A percentile compares a stretch with the other conserved stretches of the same genome.
These are phyloP conservation scores for Stomatorhinus walkeri DNA, from an alignment of 2,797 vertebrate genomes.

Conservation along the genomic window DNA sequence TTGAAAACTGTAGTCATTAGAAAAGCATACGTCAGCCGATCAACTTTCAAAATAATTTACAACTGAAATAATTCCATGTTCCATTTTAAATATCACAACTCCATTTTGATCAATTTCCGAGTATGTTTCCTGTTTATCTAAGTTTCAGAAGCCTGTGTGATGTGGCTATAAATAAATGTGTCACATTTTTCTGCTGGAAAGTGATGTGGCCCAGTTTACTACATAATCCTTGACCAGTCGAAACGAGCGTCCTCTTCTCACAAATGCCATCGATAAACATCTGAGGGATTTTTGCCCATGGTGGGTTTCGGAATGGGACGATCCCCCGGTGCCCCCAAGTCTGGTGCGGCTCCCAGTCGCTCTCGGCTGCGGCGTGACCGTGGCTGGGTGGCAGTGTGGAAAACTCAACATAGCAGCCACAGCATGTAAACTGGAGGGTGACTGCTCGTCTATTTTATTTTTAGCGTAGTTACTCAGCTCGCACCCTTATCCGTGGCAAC, in stretches of 20 bases:
- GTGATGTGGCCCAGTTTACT: not conserved
- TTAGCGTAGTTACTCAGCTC: not conserved
- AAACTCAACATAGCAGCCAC: not conserved
- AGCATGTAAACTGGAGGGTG: not conserved
- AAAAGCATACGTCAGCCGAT: not conserved
- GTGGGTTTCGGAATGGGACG: not conserved
- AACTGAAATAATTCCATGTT: not conserved
- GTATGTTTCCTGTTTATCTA: not conserved
- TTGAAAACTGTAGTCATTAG: not conserved
- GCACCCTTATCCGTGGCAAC: not conserved
- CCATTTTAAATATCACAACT: not conserved
- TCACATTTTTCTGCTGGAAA: not conserved
- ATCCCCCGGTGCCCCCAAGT: not conserved
- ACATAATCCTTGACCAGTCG: not conserved
- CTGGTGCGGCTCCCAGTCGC: not conserved
- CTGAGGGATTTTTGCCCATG: not conserved
- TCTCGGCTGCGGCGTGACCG: not conserved
- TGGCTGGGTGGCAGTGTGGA: not conserved
- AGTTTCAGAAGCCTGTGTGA: not conserved
- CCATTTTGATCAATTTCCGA: not conserved
- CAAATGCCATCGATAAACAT: not conserved
- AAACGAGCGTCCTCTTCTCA: not conserved
- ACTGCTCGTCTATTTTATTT: not conserved
- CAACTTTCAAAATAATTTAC: not conserved
- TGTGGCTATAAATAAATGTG: not conserved